Conservation (phyloP, 2,113 vertebrate genomes). For the Melanostigma gelatinosum region DNA sequence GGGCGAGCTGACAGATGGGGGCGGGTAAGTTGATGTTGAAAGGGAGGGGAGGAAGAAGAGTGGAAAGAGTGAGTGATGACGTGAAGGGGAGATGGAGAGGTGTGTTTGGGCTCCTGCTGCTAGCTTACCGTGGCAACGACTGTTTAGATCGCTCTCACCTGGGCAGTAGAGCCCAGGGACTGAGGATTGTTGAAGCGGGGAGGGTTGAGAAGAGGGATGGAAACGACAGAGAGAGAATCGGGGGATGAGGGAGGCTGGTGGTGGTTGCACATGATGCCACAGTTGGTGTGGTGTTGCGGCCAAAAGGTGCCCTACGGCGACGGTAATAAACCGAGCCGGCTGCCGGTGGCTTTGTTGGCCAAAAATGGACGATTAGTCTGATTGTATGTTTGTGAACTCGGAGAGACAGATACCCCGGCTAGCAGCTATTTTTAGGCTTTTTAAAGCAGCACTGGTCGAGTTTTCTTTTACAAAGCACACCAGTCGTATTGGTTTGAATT, state of each 20-base stretch:
- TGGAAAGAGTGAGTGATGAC: neutral
- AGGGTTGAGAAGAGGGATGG: conserved; percentile 10
- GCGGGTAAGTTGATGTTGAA: conserved; percentile 20
- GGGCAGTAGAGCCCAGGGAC: conserved; percentile 46
- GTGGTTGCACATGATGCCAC: conserved; percentile 70
- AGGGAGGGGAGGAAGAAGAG: conserved; percentile 1
- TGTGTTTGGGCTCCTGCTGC: conserved; percentile 60
- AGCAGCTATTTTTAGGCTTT: neutral
- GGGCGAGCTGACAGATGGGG: conserved; percentile 67
- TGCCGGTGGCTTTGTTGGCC: conserved; percentile 40
- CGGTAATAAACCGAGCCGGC: conserved; percentile 57
- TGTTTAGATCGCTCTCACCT: conserved; percentile 65
- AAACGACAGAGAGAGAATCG: conserved; percentile 23
- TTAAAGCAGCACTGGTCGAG: neutral
- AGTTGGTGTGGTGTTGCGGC: conserved; percentile 71
- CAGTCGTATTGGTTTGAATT: neutral
- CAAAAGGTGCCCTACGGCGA: conserved; percentile 60
- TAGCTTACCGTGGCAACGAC: conserved; percentile 59
- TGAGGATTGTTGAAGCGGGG: conserved; percentile 14
- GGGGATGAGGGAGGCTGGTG: conserved; percentile 14
- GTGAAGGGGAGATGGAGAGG: conserved; percentile 6
- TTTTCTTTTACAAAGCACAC: neutral
- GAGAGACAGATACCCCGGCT: neutral
- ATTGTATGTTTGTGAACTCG: conserved; percentile 14
- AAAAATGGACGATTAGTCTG: conserved; percentile 50